Evolutionary conservation across 2,113 vertebrate genomes (phyloP), one percentile per base, ranked within the genome.

Genomic region (Mobula hypostoma): DNA sequence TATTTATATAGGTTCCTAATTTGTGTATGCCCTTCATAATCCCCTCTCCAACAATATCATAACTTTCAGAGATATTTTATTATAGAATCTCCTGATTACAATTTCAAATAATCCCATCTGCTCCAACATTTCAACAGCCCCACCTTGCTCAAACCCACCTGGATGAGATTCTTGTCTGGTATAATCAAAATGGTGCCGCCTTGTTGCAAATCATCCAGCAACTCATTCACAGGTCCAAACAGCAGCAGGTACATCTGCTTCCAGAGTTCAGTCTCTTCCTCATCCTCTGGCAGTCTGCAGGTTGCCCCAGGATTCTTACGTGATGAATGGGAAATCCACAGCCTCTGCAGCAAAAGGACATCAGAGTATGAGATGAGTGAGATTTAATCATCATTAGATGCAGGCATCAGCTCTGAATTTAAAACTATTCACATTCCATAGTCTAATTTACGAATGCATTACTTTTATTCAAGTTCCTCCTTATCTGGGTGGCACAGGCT

Each of bases 161-260:
- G 68, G 68, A 93, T 48, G 91, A 93, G 91, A 14, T 93, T 36
- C 48, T 93, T 74, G 91, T 93, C 91, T 29, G 91, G 91, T 40
- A 93, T 70, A 7, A 93, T 93, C 68, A 93, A 15, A 40, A 93
- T 32, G 66, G 56, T 29, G 24, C 91, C 76, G 21, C 91, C 91
- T 6, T 40, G 3, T 70, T 56, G 68, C 24, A 72, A 3, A 27
- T 93, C 21, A 24, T 93, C 91, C 21, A 93, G 24, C 40, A 93
- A 14, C 0, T 93, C 19, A 27, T 40, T 93, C 32, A 76, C 17
- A 56, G 91, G 91, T 74, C 70, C 68, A 24, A 93, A 56, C 21
- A 93, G 70, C 7, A 93, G 91, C 91, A 72, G 17, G 91, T 93
- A 93, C 91, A 93, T 93, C 11, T 93, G 91, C 29, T 76, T 72